Evolutionary conservation across 2,797 vertebrate genomes (phyloP).

Genomic region (Pseudochaenichthys georgianus): DNA sequence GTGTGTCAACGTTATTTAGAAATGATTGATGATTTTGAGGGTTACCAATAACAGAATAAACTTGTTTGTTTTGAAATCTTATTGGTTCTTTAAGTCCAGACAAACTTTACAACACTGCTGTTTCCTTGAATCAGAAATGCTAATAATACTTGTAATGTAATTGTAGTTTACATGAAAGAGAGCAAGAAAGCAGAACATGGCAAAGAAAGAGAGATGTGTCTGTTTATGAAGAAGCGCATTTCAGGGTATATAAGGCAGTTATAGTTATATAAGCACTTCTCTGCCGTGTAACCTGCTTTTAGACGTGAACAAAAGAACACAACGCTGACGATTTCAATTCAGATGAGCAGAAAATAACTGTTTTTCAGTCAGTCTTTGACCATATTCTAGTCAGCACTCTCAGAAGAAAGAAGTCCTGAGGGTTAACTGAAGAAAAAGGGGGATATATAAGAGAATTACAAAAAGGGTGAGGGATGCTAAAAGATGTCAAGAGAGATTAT

Average conservation of each 20-base stretch:
- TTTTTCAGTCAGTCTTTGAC: background rate
- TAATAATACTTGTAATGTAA: background rate
- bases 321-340: background rate
- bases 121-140: background rate
- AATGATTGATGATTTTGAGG: background rate
- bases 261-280: background rate
- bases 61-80: background rate
- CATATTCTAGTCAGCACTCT: background rate
- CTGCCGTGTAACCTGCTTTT: background rate
- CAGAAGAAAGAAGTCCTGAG: background rate
- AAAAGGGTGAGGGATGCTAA: background rate
- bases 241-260: background rate
- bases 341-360: background rate
- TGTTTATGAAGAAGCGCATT: background rate
- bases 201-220: slow-evolving; percentile 15
- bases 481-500: background rate
- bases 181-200: background rate
- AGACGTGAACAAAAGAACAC: background rate
- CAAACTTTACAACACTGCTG: background rate
- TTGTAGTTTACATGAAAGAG: background rate
- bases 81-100: background rate
- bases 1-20: background rate
- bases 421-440: background rate
- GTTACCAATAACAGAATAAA: background rate
- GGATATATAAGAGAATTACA: no score